Evolutionary conservation across 2,797 vertebrate genomes (phyloP), one percentile per base, ranked within the genome.

Genomic region (Vultur gryphus): DNA sequence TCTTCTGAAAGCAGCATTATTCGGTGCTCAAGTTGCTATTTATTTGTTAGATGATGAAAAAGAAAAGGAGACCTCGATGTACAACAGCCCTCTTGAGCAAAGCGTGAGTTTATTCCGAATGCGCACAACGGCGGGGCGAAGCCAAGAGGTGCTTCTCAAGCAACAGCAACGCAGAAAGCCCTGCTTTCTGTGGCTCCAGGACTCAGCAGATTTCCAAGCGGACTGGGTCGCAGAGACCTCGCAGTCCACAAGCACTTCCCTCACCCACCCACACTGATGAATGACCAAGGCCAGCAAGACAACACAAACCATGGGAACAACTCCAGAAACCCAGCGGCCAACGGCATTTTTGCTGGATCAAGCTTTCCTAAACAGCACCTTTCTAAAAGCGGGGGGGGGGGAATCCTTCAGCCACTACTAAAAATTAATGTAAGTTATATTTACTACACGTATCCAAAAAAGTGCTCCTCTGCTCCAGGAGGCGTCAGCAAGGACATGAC

Each of bases 121-220:
- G 17, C 0, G 1, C 21, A 31, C 0, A 1, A 78, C 0, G 0
- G 64, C 0, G 0, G 61, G n/a, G 43, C 0, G 0, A 94, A 89
- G 64, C 20, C 79, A 71, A 62, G 48, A 79, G 67, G 24, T 57
- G 54, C n/a, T 59, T 84, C 72, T 69, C 69, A 46, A 87, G 66
- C 28, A 14, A 66, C 2, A 1, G 31, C 0, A 0, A 39, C 16
- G 46, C n/a, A 69, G 49, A 66, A 91, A 76, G 5, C 16, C 7
- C 33, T 13, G 11, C 6, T 23, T 64, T 29, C 54, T 49, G 33
- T 8, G 31, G 65, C 43, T 72, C 23, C 85, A 52, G 59, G 11
- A 76, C 9, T 6, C 49, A 48, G n/a, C 7, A 35, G 37, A 77
- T 41, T 55, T 18, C 59, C 61, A 54, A 72, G 44, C 41, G 75